A percentile compares a stretch with the other conserved stretches of the same genome.
Evolutionary conservation across 2,113 vertebrate species (phyloP).

Genomic region (Acrocephalus arundinaceus): DNA sequence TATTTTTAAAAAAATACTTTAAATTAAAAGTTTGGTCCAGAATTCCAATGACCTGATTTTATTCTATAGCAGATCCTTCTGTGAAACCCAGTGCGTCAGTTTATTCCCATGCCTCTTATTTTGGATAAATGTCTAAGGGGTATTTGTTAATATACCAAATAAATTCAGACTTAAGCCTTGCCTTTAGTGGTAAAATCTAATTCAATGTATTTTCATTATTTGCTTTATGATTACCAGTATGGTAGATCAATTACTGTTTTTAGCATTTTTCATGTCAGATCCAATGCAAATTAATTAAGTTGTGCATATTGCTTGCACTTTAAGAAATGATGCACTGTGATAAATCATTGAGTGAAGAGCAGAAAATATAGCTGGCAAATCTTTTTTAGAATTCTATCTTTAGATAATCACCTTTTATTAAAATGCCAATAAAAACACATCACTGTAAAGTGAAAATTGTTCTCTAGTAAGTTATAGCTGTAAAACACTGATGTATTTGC

Average conservation of each 20-base stretch:
- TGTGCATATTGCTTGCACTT: neutral
- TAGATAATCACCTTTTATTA: constrained; percentile 19
- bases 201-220: neutral
- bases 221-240: neutral
- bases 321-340: neutral
- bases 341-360: neutral
- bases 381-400: constrained; percentile 7
- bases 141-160: neutral
- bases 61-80: neutral
- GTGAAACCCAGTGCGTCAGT: neutral
- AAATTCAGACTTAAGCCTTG: neutral
- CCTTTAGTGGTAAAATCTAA: neutral
- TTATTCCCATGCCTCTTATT: neutral
- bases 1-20: neutral
- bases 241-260: neutral
- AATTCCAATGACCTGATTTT: neutral
- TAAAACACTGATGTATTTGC: neutral
- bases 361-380: neutral
- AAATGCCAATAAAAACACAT: constrained; percentile 20
- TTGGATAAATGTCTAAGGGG: neutral
- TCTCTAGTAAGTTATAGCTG: neutral
- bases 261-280: neutral
- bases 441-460: constrained; percentile 11
- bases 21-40: neutral
- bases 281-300: neutral